These are phyloP conservation scores for Rhinogobio ventralis DNA, from an alignment of 2,797 vertebrate genomes.

Conservation along the genomic window DNA sequence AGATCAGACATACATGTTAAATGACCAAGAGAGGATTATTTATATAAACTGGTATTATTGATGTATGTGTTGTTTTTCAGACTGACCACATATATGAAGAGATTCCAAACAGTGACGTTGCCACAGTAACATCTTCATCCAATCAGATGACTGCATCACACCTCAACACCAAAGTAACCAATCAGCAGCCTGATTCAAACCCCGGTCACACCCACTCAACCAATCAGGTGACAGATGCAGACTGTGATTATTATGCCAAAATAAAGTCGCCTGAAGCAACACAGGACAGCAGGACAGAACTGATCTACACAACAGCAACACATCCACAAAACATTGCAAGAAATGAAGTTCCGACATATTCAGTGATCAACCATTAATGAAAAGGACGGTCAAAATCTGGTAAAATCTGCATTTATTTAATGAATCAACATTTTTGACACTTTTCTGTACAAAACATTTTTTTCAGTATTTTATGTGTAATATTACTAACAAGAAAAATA, in stretches of 20 bases:
- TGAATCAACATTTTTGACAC: no score
- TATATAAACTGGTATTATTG: background rate
- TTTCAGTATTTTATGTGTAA: background rate
- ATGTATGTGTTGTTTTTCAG: background rate
- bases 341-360: background rate
- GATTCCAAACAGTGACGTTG: background rate
- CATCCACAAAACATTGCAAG: background rate
- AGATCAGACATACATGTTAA: background rate
- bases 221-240: no score
- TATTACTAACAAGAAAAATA: background rate
- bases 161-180: no score
- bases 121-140: accelerated
- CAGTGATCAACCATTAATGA: background rate
- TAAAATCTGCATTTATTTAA: no score
- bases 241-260: no score
- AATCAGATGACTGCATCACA: background rate
- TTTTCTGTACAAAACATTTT: no score
- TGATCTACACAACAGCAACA: background rate
- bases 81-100: background rate
- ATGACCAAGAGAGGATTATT: background rate
- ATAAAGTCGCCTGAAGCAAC: background rate
- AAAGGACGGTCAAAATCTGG: no score
- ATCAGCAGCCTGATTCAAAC: no score
- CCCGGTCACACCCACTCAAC: no score
- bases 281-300: background rate